These are phyloP conservation scores for Lepeophtheirus nordmannii DNA, from an alignment of 2,888 invertebrate species.

Conservation along the genomic window DNA sequence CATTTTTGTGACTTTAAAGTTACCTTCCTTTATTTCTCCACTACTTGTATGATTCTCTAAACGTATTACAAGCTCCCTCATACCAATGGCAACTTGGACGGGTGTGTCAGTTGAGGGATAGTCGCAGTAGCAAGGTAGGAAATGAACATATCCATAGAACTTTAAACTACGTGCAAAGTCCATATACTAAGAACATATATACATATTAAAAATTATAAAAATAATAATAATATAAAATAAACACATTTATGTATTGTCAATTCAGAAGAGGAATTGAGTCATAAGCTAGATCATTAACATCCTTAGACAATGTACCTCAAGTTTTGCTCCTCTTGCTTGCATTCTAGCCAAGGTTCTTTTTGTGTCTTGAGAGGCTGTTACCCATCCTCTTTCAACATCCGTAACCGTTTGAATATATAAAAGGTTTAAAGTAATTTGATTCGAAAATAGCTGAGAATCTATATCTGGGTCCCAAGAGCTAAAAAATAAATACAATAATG, in stretches of 20 bases:
- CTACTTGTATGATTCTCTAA: not conserved
- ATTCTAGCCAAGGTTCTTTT: conserved; percentile 51
- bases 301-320: conserved; percentile 48
- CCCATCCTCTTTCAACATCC: conserved; percentile 76
- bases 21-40: conserved; percentile 53
- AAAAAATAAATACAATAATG: conserved; percentile 26
- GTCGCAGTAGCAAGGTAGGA: conserved; percentile 56
- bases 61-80: conserved; percentile 60
- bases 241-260: conserved; percentile 16
- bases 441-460: conserved; percentile 64
- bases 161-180: conserved; percentile 64
- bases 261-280: not conserved
- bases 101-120: conserved; percentile 52
- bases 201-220: too few species aligned
- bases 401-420: conserved; percentile 71
- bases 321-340: conserved; percentile 60
- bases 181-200: conserved; percentile 73
- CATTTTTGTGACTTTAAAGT: conserved; percentile 87
- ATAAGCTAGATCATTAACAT: not conserved
- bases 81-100: conserved; percentile 64
- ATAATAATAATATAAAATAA: conserved; percentile 24
- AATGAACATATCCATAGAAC: conserved; percentile 75
- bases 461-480: conserved; percentile 78
- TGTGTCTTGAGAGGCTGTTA: conserved; percentile 52
- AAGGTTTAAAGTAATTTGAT: conserved; percentile 65